phyloP scores from a whole-genome alignment of 1,140 invertebrate species.

The Argopecten irradians region DNA sequence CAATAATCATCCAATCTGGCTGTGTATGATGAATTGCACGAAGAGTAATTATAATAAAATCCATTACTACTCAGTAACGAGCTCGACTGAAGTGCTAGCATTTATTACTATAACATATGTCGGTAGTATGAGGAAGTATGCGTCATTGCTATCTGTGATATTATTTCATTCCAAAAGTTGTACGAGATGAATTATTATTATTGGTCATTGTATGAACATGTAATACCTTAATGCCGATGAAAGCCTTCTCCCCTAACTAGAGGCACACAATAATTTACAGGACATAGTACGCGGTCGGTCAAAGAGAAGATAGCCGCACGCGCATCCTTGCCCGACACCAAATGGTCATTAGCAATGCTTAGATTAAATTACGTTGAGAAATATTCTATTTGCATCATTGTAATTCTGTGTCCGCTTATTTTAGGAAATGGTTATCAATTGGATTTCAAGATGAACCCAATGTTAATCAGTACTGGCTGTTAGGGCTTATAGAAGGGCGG shows the following conservation, averaged over 20 bases:
- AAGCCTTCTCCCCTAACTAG: neutral
- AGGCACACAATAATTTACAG: neutral
- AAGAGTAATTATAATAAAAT: too few species aligned
- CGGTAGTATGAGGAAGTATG: neutral
- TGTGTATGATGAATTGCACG: too few species aligned
- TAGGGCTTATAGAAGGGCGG: neutral
- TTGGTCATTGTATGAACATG: neutral
- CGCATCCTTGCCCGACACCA: neutral
- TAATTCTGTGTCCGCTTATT: neutral
- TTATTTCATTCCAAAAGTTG: neutral
- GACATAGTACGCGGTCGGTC: neutral
- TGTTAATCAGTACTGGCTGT: neutral
- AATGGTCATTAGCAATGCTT: neutral
- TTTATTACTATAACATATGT: neutral
- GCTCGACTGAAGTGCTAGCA: neutral
- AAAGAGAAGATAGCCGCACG: neutral
- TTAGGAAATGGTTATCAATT: neutral
- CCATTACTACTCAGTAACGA: neutral
- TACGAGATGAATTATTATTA: neutral
- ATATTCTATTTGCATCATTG: neutral
- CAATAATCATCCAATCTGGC: too few species aligned
- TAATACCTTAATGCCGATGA: neutral
- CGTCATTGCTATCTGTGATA: neutral
- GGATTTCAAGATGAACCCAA: neutral
- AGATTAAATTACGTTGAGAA: neutral